These are phyloP conservation scores for Drosophila greeni DNA, from an alignment of 2,888 invertebrate species.

Conservation along the genomic window DNA sequence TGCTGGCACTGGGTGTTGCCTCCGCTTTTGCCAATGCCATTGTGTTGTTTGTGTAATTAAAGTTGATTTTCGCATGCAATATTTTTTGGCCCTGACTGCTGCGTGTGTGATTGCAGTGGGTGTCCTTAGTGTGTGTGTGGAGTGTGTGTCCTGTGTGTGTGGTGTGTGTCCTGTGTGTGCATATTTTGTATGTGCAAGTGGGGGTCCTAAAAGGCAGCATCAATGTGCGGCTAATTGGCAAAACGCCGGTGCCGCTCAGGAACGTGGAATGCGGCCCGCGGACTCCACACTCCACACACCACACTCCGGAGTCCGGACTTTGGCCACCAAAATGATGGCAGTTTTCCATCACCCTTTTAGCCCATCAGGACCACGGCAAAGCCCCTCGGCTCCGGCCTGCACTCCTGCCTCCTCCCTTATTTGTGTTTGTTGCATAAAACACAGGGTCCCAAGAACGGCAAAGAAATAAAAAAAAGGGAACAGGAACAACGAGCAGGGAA, in stretches of 20 bases:
- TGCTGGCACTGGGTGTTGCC: too few species aligned
- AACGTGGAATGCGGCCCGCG: slow-evolving; percentile 12
- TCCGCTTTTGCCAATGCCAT: slow-evolving; percentile 8
- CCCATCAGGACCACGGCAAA: slow-evolving; percentile 4
- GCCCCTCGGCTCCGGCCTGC: slow-evolving; percentile 4
- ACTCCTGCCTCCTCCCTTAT: slow-evolving; percentile 14
- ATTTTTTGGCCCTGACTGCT: slow-evolving; percentile 15
- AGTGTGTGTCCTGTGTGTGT: background rate
- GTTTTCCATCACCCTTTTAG: slow-evolving; percentile 32
- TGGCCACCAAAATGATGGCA: slow-evolving; percentile 34
- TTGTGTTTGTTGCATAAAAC: slow-evolving; percentile 56
- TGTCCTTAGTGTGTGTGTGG: background rate
- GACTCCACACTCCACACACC: background rate
- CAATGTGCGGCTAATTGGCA: slow-evolving; percentile 64
- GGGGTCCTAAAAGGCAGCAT: slow-evolving; percentile 44
- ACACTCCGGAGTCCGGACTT: slow-evolving; percentile 7
- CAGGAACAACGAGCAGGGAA: background rate
- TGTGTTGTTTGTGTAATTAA: slow-evolving; percentile 49
- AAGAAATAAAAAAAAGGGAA: slow-evolving; percentile 20
- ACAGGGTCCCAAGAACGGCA: slow-evolving; percentile 34
- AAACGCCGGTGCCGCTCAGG: slow-evolving; percentile 40
- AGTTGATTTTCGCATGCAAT: slow-evolving; percentile 45
- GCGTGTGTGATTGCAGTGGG: slow-evolving; percentile 16
- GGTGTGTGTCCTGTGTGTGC: background rate
- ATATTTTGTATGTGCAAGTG: background rate